Evolutionary conservation across 2,888 invertebrate species (phyloP).

Genomic region (Phortica magna): DNA sequence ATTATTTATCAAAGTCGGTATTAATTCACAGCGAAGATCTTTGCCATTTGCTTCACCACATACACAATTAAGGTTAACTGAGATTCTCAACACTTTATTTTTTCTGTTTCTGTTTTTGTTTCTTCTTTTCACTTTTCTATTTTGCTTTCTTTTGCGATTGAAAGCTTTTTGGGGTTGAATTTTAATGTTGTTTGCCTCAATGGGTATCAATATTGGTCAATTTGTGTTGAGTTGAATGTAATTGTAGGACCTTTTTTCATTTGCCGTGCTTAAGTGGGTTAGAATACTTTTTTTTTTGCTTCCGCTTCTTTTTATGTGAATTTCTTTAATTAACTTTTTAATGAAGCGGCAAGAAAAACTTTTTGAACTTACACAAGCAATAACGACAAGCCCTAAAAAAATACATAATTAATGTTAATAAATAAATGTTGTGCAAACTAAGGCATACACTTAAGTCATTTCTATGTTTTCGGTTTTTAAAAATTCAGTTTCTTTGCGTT

Average conservation of each 20-base stretch:
- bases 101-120: not conserved
- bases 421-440: conserved; percentile 29
- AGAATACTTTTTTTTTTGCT: not conserved
- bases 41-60: not conserved
- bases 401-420: conserved; percentile 45
- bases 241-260: conserved; percentile 6
- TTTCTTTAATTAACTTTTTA: conserved; percentile 59
- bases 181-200: conserved; percentile 53
- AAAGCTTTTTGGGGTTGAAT: conserved; percentile 31
- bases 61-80: not conserved
- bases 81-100: not conserved
- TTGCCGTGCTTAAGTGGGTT: conserved; percentile 37
- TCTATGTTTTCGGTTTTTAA: no score
- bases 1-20: conserved; percentile 26
- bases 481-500: no score
- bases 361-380: not conserved
- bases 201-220: conserved; percentile 43
- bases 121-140: conserved; percentile 22
- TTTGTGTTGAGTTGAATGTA: conserved; percentile 5
- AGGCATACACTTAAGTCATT: no score
- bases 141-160: conserved; percentile 26
- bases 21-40: not conserved
- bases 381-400: not conserved
- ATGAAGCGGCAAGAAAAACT: not conserved
- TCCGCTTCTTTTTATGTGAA: conserved; percentile 36